Evolutionary conservation across 2,113 vertebrate genomes (phyloP), one percentile per base, ranked within the genome.

Genomic region (Orcinus orca): DNA sequence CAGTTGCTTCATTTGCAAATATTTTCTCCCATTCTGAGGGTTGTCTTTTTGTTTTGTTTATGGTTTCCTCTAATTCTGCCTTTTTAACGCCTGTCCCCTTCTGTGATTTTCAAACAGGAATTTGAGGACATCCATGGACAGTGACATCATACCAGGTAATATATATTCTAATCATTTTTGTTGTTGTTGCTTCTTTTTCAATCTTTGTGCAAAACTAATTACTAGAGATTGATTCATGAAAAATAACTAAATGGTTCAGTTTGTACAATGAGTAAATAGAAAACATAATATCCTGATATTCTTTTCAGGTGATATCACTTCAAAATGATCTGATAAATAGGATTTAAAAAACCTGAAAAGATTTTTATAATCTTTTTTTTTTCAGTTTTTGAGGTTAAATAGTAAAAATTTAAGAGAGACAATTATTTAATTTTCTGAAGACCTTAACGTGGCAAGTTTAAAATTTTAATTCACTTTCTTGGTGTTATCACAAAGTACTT

Each of bases 161-260:
- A 70, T 5, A 36, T 6, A 15, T 50, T 98, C 44, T 63, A 96
- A 95, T 98, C 33, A 88, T 92, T 63, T 95, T 44, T 60, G 55
- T 68, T 83, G 14, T 36, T 94, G 20, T 96, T 96, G 77, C 18
- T 82, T 98, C n/a, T 95, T 97, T 96, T 93, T 58, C n/a, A 93
- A 29, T 94, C 50, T 86, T 96, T 87, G 15, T 91, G n/a, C 70
- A 70, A 94, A 96, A 95, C 81, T 97, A 96, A 21, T 96, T 97
- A 97, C 73, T 73, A 60, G 26, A 44, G 70, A 12, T 68, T 93
- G 82, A 91, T 77, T 95, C 47, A 85, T 88, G 90, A 96, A 81
- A 82, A 68, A 70, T 55, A 90, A 91, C 41, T 4, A 68, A 92
- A 74, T 94, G 29, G 50, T 74, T 84, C 47, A 67, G 17, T 94